Base-by-base conservation (phyloP, 2,113 vertebrate genomes). In the Nycticebus coucang region DNA sequence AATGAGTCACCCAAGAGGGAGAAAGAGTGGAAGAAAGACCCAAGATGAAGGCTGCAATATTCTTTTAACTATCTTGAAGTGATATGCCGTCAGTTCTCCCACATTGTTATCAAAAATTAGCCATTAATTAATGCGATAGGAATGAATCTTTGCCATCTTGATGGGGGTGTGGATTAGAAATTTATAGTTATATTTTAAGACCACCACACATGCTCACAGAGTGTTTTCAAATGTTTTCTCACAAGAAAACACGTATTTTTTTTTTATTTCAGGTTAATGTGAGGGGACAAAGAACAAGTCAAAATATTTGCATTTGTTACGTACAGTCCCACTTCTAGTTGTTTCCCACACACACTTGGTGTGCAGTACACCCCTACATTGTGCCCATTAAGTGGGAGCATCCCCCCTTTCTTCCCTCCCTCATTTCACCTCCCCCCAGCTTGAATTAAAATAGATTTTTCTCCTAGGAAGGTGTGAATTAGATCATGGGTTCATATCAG, bases 31-130 rank as follows among this genome's bases (percentile, higher is more conserved):
- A 53, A 68, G 13, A 22, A 22, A 45, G 13, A 68, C 14, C 4
- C 22, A 33, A 30, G 30, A n/a, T 41, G 21, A 74, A 71, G 68
- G 22, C 18, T 57, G 7, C 4, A 22, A 28, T 41, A 45, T 85
- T 78, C 50, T 80, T 35, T 4, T 86, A 13, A 66, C 11, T 41
- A 37, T 89, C 4, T 68, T 30, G 12, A 78, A 71, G 18, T 28
- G 12, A 19, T 11, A 21, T 21, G 3, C 2, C 30, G 9, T 77
- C 6, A 2, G 0, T 33, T 75, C 53, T 35, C 21, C 14, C 11
- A 17, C 11, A n/a, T 9, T 71, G 0, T 88, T 53, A 18, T 11
- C 26, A 85, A 50, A 94, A 62, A 66, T 37, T 12, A 26, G 10
- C 13, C 17, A 19, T 64, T 66, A 30, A 37, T 19, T 30, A 77